Conservation (phyloP, 2,888 invertebrate species). For the Tiliacea citrago region DNA sequence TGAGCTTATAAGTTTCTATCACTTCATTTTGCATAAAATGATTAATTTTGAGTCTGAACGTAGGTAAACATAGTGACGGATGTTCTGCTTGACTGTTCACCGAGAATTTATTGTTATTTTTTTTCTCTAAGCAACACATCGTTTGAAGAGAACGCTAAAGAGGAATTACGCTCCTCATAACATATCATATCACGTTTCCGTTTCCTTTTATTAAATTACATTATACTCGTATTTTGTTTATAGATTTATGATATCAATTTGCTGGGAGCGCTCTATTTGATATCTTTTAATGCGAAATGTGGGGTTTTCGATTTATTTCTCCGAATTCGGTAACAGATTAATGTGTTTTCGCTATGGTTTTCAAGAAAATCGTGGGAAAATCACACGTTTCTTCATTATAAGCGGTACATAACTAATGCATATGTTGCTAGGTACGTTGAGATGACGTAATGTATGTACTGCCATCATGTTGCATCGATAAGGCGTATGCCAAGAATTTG, state of each 20-base stretch:
- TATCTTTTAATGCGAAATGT: constrained; percentile 57
- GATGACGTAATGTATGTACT: not conserved
- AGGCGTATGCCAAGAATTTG: constrained; percentile 1
- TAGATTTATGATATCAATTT: constrained; percentile 64
- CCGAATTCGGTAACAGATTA: constrained; percentile 45
- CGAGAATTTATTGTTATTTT: constrained; percentile 40
- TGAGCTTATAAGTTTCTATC: not conserved
- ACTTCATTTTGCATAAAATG: not conserved
- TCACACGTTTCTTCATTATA: constrained; percentile 15
- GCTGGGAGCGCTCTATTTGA: constrained; percentile 40
- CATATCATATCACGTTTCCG: constrained; percentile 44
- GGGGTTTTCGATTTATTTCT: constrained; percentile 51
- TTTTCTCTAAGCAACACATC: constrained; percentile 48
- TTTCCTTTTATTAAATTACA: constrained; percentile 55
- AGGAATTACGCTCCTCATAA: constrained; percentile 48
- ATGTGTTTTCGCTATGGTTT: constrained; percentile 52
- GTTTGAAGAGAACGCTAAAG: constrained; percentile 64
- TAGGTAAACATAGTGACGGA: not conserved
- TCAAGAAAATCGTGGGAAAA: constrained; percentile 28
- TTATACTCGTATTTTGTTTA: constrained; percentile 53
- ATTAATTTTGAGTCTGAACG: not conserved
- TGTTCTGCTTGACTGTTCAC: constrained; percentile 55
- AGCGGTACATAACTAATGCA: not conserved
- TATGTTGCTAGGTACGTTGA: not conserved
- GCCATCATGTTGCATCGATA: not conserved